Evolutionary conservation across 2,113 vertebrate species (phyloP).

Genomic region (Podarcis cretensis): DNA sequence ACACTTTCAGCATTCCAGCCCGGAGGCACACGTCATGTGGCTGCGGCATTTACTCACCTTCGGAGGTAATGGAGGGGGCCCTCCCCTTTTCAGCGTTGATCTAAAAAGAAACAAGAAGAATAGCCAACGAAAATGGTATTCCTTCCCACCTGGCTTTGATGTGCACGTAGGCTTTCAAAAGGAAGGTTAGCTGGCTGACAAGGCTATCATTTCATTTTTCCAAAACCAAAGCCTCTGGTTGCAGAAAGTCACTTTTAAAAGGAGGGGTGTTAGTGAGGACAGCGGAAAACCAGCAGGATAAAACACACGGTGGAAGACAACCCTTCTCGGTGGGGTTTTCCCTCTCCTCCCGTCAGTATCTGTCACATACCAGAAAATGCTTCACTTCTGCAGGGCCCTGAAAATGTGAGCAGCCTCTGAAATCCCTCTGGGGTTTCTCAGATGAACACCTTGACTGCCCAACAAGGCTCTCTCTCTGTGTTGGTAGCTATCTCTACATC

Average conservation of each 20-base stretch:
- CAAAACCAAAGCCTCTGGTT: background rate
- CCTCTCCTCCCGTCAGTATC: background rate
- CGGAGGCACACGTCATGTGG: background rate
- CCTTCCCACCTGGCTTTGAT: background rate
- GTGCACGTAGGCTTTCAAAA: background rate
- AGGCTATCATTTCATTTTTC: background rate
- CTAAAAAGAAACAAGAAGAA: constrained; percentile 70
- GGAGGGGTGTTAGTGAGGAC: background rate
- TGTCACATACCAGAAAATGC: background rate
- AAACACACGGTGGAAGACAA: fast-evolving
- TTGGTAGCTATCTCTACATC: no score
- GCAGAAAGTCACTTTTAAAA: fast-evolving
- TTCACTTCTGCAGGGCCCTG: background rate
- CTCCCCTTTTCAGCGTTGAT: constrained; percentile 87
- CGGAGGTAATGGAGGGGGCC: constrained; percentile 92
- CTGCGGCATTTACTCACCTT: constrained; percentile 80
- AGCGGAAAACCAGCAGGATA: background rate
- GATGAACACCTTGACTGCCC: background rate
- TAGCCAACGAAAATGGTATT: background rate
- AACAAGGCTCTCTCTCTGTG: background rate
- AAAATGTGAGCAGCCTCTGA: background rate
- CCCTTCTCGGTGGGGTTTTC: background rate
- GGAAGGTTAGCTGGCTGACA: constrained; percentile 46
- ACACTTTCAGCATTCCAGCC: background rate
- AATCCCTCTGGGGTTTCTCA: background rate